Conservation (phyloP, 1,140 invertebrate genomes). For the Drosophila tani region DNA sequence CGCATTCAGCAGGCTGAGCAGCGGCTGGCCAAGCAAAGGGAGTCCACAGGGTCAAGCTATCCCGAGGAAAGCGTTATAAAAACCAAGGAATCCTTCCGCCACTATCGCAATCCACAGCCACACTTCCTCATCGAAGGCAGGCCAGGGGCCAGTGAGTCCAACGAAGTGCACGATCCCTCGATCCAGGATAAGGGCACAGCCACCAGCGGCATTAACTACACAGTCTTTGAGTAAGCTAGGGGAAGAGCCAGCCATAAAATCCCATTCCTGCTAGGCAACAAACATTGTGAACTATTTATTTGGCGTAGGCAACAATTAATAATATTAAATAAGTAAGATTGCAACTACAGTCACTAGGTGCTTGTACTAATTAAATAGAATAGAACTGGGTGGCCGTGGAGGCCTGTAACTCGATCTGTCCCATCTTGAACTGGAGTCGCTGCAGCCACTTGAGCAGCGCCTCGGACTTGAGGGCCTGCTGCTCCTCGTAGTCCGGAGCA, state of each 20-base stretch:
- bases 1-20: slow-evolving; percentile 76
- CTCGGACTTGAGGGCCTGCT: slow-evolving; percentile 75
- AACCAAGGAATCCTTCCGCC: slow-evolving; percentile 60
- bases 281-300: slow-evolving; percentile 46
- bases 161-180: slow-evolving; percentile 73
- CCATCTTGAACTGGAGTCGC: slow-evolving; percentile 98
- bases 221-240: slow-evolving; percentile 56
- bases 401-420: slow-evolving; percentile 98
- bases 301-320: slow-evolving; percentile 34
- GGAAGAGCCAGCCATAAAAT: slow-evolving; percentile 1
- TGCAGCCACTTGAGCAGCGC: slow-evolving; percentile 94
- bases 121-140: slow-evolving; percentile 69
- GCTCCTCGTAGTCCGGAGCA: slow-evolving; percentile 86
- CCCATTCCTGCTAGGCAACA: slow-evolving; percentile 2
- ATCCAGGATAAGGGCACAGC: slow-evolving; percentile 27
- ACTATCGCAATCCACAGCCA: slow-evolving; percentile 60
- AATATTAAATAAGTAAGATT: slow-evolving; percentile 21
- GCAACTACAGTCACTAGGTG: not conserved
- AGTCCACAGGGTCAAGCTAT: slow-evolving; percentile 19
- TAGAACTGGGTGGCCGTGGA: slow-evolving; percentile 88
- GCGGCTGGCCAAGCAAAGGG: slow-evolving; percentile 54
- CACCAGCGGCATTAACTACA: slow-evolving; percentile 66
- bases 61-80: slow-evolving; percentile 60
- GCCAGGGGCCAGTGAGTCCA: slow-evolving; percentile 52
- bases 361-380: slow-evolving; percentile 69